Percentiles rank a stretch among this genome's conserved stretches.
Evolutionary conservation across 2,888 invertebrate genomes (phyloP).

Genomic region (Drosophila incognita): DNA sequence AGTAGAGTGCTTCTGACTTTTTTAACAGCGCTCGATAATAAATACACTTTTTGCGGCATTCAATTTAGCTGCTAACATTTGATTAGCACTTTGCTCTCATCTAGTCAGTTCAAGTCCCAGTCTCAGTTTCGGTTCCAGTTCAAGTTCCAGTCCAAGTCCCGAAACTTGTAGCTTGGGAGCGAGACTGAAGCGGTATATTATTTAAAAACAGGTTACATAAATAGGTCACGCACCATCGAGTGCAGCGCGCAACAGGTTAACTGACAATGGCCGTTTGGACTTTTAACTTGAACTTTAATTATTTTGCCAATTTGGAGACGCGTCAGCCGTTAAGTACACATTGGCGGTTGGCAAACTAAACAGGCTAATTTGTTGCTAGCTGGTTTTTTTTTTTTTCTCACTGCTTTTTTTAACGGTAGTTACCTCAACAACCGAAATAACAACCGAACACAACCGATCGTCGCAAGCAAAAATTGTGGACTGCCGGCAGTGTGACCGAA

Average conservation of each 20-base stretch:
- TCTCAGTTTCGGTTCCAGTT: slow-evolving; percentile 19
- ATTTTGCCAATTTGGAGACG: slow-evolving; percentile 31
- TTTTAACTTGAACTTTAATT: slow-evolving; percentile 32
- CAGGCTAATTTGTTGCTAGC: slow-evolving; percentile 43
- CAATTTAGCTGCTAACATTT: slow-evolving; percentile 34
- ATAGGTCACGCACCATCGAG: slow-evolving; percentile 81
- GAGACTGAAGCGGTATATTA: slow-evolving; percentile 64
- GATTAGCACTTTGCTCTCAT: slow-evolving; percentile 71
- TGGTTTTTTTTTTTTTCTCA: slow-evolving; percentile 12
- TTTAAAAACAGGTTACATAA: slow-evolving; percentile 83
- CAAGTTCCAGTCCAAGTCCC: slow-evolving; percentile 32
- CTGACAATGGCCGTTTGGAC: slow-evolving; percentile 31
- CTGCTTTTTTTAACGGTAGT: slow-evolving; percentile 39
- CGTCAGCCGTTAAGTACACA: slow-evolving; percentile 20
- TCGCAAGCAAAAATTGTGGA: slow-evolving; percentile 54
- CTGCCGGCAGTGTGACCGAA: slow-evolving; percentile 34
- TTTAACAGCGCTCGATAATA: slow-evolving; percentile 47
- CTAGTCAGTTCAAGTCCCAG: slow-evolving; percentile 28
- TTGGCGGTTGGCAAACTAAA: slow-evolving; percentile 32
- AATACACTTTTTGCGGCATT: slow-evolving; percentile 36
- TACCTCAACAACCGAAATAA: slow-evolving; percentile 55
- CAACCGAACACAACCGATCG: slow-evolving; percentile 59
- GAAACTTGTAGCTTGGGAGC: slow-evolving; percentile 67
- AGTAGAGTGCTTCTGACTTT: slow-evolving; percentile 32
- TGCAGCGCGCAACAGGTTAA: slow-evolving; percentile 78